phyloP scores from a whole-genome alignment of 2,113 vertebrate species.

The Chaetorhynchus papuensis region DNA sequence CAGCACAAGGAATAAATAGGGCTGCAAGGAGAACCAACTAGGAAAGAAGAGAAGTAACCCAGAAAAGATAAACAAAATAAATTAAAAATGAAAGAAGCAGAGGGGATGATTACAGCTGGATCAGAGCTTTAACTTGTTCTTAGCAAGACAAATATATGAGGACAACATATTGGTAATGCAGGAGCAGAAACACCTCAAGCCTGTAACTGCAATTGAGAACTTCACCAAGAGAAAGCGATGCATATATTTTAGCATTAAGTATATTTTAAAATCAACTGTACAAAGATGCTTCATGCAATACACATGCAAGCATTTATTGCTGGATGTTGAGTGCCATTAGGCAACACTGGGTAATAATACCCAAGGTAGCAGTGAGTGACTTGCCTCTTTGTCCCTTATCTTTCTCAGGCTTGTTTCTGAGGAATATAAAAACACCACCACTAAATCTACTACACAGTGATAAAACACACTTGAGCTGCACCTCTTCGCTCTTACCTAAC shows the following conservation, averaged over 20 bases:
- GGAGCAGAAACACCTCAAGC: not conserved
- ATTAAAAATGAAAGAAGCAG: not conserved
- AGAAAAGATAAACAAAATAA: not conserved
- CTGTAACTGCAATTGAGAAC: not conserved
- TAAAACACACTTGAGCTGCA: not conserved
- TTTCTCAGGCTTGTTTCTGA: not conserved
- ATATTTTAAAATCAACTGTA: not conserved
- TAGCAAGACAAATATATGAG: not conserved
- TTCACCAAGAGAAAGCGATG: not conserved
- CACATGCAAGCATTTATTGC: not conserved
- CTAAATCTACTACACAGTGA: not conserved
- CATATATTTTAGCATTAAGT: not conserved
- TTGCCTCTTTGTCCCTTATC: not conserved
- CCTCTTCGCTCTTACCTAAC: not conserved
- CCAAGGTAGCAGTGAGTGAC: not conserved
- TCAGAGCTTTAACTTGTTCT: not conserved
- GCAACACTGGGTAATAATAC: not conserved
- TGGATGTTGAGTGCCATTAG: not conserved
- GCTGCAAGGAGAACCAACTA: not conserved
- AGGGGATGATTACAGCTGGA: not conserved
- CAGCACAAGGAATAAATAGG: not conserved
- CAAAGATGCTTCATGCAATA: not conserved
- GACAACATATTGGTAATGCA: not conserved
- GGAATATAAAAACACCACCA: not conserved
- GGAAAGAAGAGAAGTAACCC: not conserved